Conservation (phyloP, 2,797 vertebrate species). For the Salmo trutta region DNA sequence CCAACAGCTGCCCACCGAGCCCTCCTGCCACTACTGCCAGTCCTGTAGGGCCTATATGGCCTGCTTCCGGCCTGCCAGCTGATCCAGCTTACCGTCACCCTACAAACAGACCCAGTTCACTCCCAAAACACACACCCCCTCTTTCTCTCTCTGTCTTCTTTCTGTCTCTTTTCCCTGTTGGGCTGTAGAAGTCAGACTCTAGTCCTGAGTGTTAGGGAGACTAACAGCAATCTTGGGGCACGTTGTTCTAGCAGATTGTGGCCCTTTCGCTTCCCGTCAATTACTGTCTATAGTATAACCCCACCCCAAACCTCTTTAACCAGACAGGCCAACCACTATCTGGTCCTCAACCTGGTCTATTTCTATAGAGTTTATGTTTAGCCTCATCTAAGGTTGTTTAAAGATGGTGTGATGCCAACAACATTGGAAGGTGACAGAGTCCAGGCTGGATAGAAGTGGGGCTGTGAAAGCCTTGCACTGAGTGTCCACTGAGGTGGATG, state of each 20-base stretch:
- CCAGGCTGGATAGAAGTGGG: too few relatives aligned
- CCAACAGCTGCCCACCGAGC: slow-evolving; percentile 60
- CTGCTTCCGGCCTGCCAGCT: slow-evolving; percentile 55
- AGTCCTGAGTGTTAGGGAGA: neutral
- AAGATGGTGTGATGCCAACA: too few relatives aligned
- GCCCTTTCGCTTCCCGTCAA: neutral
- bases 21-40: slow-evolving; percentile 52
- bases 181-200: neutral
- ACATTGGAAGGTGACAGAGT: too few relatives aligned
- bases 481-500: neutral
- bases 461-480: neutral
- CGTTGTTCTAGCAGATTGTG: neutral
- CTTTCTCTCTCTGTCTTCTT: neutral
- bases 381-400: too few relatives aligned
- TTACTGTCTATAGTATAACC: neutral
- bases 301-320: neutral
- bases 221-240: neutral
- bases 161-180: neutral
- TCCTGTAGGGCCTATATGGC: slow-evolving; percentile 60
- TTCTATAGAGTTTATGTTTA: too few relatives aligned
- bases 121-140: neutral
- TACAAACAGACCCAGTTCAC: neutral
- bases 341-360: too few relatives aligned
- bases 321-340: too few relatives aligned
- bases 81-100: slow-evolving; percentile 25